Conservation (phyloP, 2,888 invertebrate species). For the Phlogophora meticulosa region DNA sequence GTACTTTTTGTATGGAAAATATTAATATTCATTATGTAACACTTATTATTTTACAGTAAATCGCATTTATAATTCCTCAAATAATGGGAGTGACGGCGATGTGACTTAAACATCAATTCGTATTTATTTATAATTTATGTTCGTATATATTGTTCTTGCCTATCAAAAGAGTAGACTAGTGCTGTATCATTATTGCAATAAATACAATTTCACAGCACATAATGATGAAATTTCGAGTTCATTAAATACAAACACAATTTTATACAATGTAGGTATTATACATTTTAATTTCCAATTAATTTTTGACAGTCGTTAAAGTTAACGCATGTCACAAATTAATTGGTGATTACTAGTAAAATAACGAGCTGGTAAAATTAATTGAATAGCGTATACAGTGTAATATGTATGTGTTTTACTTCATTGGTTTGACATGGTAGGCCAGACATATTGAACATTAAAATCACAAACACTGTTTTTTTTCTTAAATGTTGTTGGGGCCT, state of each 20-base stretch:
- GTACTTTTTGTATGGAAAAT: constrained; percentile 37
- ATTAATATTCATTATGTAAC: background rate
- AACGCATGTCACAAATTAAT: too few relatives aligned
- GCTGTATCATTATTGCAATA: background rate
- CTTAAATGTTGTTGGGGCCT: too few relatives aligned
- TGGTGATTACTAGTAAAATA: too few relatives aligned
- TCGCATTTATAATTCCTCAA: background rate
- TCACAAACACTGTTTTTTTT: too few relatives aligned
- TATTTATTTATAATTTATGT: background rate
- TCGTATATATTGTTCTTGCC: background rate
- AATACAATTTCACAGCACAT: background rate
- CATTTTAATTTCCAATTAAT: background rate
- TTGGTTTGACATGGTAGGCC: too few relatives aligned
- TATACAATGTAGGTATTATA: background rate
- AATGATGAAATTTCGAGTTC: background rate
- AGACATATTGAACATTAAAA: too few relatives aligned
- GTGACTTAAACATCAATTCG: background rate
- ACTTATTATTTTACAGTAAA: background rate
- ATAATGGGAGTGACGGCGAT: background rate
- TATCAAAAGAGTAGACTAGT: background rate
- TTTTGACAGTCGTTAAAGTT: too few relatives aligned
- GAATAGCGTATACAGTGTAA: too few relatives aligned
- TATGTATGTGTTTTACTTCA: too few relatives aligned
- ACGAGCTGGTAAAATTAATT: too few relatives aligned
- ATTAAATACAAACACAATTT: too few relatives aligned